phyloP scores from a whole-genome alignment of 2,888 invertebrate genomes.

The Lasioglossum vierecki region DNA sequence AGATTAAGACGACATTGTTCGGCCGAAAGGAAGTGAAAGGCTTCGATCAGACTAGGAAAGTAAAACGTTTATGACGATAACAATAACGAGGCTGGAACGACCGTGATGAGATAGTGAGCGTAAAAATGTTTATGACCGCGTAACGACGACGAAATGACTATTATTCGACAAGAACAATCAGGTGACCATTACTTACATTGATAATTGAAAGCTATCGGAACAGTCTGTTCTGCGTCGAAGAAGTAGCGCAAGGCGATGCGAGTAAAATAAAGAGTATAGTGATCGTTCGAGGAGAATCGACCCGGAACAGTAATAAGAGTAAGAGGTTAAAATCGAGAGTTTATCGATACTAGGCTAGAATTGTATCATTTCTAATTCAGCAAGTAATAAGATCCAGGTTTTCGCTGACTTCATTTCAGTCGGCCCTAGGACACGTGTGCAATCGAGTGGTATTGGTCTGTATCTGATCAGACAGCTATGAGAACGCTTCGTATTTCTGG shows the following conservation, averaged over 20 bases:
- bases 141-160: background rate
- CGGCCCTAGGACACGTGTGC: background rate
- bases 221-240: background rate
- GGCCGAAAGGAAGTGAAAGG: background rate
- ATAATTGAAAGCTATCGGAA: background rate
- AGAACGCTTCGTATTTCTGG: background rate
- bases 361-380: slow-evolving; percentile 6
- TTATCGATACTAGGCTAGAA: background rate
- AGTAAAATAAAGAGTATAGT: background rate
- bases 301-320: background rate
- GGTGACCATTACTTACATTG: background rate
- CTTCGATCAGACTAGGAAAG: background rate
- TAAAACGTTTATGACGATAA: background rate
- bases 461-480: background rate
- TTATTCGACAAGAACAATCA: background rate
- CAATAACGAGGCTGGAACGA: background rate
- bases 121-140: background rate
- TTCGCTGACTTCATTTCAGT: background rate
- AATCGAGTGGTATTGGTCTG: background rate
- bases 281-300: background rate
- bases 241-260: background rate
- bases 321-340: background rate
- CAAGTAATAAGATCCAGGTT: background rate
- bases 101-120: background rate
- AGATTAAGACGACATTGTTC: background rate